Evolutionary conservation across 2,113 vertebrate genomes (phyloP).

Genomic region (Tympanuchus pallidicinctus): DNA sequence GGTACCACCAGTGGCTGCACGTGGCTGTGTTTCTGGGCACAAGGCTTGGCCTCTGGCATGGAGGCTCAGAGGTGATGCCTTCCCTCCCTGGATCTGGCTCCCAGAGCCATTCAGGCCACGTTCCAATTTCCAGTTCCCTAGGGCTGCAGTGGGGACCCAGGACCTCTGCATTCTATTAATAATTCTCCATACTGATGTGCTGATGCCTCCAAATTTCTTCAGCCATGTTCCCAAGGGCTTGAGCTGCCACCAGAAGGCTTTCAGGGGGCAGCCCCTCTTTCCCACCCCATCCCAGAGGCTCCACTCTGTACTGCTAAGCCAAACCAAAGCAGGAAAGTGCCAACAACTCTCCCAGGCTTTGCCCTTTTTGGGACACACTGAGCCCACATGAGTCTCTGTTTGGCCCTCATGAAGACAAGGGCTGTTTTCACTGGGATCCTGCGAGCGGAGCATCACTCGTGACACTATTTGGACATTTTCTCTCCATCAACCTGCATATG

Average conservation of each 20-base stretch:
- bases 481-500: constrained; percentile 15
- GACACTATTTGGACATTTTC: constrained; percentile 70
- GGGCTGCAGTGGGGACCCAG: neutral
- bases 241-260: neutral
- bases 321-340: neutral
- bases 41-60: neutral
- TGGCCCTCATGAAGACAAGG: neutral
- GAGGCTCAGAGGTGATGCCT: neutral
- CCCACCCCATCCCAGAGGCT: neutral
- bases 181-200: neutral
- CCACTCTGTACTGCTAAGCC: neutral
- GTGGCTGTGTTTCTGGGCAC: fast-evolving
- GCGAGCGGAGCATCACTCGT: constrained; percentile 55
- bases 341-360: neutral
- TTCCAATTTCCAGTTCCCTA: neutral
- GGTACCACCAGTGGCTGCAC: neutral
- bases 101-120: neutral
- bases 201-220: neutral
- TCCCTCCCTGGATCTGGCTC: neutral
- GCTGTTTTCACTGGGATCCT: constrained; percentile 55
- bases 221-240: neutral
- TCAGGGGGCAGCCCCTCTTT: neutral
- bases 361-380: neutral
- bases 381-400: neutral
- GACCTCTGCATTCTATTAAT: neutral